A percentile compares a stretch with the other conserved stretches of the same genome.
phyloP scores from a whole-genome alignment of 2,888 invertebrate genomes.

The Prosapia bicincta region DNA sequence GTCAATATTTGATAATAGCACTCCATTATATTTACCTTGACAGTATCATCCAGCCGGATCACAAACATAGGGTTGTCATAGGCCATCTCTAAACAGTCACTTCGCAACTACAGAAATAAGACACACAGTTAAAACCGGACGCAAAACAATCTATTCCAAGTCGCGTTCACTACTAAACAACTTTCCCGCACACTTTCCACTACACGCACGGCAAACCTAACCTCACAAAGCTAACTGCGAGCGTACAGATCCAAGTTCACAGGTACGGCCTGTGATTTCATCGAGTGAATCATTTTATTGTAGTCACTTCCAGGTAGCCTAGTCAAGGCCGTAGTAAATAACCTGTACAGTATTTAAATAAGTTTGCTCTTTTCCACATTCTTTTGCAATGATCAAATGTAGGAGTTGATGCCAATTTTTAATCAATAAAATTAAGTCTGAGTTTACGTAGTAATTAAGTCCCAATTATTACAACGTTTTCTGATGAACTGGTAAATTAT shows the following conservation, averaged over 20 bases:
- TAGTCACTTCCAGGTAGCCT: background rate
- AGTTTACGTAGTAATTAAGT: too few relatives aligned
- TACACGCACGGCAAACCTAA: background rate
- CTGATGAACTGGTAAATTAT: too few relatives aligned
- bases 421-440: too few relatives aligned
- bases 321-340: background rate
- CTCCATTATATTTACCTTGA: background rate
- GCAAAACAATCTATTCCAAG: too few relatives aligned
- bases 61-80: background rate
- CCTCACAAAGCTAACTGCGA: background rate
- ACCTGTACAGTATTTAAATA: too few relatives aligned
- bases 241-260: background rate
- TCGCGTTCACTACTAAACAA: background rate
- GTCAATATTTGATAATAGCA: too few relatives aligned
- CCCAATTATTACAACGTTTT: too few relatives aligned
- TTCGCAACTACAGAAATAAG: too few relatives aligned
- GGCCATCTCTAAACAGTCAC: background rate
- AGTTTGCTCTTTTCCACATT: too few relatives aligned
- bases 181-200: background rate
- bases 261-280: background rate
- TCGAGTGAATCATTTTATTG: background rate
- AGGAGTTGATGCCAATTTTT: too few relatives aligned
- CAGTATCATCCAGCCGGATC: background rate
- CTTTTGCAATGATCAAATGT: too few relatives aligned
- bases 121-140: too few relatives aligned